These are phyloP conservation scores for Colossoma macropomum DNA, from an alignment of 2,113 vertebrate species.

Conservation along the genomic window DNA sequence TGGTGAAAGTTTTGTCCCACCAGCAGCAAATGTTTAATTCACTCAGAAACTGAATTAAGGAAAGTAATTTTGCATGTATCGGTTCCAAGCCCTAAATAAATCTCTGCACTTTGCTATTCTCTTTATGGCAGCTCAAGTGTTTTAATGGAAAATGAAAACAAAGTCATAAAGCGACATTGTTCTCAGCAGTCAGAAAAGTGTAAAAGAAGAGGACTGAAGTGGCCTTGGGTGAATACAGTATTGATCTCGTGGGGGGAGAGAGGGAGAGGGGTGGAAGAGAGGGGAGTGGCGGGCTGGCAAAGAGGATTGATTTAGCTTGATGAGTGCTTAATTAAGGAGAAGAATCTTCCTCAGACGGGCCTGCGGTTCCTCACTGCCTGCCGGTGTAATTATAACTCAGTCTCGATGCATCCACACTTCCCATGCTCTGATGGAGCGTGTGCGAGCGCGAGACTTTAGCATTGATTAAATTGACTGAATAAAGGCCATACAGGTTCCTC, in stretches of 20 bases:
- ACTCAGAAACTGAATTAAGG: too few species aligned
- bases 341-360: conserved; percentile 54
- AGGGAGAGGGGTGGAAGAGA: background rate
- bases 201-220: conserved; percentile 33
- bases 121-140: conserved; percentile 6
- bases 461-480: conserved; percentile 37
- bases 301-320: conserved; percentile 63
- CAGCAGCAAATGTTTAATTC: too few species aligned
- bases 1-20: too few species aligned
- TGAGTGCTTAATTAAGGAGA: conserved; percentile 71
- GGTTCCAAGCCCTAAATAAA: background rate
- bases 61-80: background rate
- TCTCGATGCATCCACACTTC: conserved; percentile 20
- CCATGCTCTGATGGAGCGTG: conserved; percentile 24
- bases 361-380: conserved; percentile 23
- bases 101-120: too few species aligned
- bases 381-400: conserved; percentile 31
- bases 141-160: conserved; percentile 32
- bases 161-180: conserved; percentile 42
- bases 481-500: conserved; percentile 22
- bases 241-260: conserved; percentile 55
- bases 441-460: conserved; percentile 9
- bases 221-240: conserved; percentile 44
- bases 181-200: conserved; percentile 37
- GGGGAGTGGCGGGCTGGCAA: conserved; percentile 17